These are phyloP conservation scores for Polia nebulosa DNA, from an alignment of 2,888 invertebrate genomes.

Conservation along the genomic window DNA sequence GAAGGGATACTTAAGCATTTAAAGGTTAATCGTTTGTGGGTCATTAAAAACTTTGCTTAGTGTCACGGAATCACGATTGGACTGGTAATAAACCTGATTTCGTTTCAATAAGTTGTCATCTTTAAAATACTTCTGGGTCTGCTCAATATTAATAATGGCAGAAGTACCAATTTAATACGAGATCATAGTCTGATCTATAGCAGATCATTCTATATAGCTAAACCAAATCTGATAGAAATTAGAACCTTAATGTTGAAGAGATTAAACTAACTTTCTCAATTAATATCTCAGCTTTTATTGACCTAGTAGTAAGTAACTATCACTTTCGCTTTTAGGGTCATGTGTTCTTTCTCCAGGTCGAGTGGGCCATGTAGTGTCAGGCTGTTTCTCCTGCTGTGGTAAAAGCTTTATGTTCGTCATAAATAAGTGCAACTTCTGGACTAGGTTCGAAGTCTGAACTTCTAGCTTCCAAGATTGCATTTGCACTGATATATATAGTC, in stretches of 20 bases:
- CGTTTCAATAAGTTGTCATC: slow-evolving; percentile 15
- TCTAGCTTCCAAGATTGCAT: not conserved
- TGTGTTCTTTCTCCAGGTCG: slow-evolving; percentile 3
- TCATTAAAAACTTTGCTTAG: slow-evolving; percentile 66
- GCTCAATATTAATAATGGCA: not conserved
- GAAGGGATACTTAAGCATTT: slow-evolving; percentile 70
- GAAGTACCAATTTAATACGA: not conserved
- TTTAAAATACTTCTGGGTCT: slow-evolving; percentile 13
- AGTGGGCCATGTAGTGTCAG: not conserved
- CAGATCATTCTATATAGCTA: not conserved
- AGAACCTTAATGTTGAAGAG: slow-evolving; percentile 11
- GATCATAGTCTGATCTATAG: not conserved
- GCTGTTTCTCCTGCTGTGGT: not conserved
- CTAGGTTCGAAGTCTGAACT: not conserved
- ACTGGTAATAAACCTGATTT: slow-evolving; percentile 23
- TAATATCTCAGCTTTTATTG: slow-evolving; percentile 13
- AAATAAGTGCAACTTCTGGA: not conserved
- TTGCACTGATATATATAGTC: not conserved
- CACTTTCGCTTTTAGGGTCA: slow-evolving; percentile 29
- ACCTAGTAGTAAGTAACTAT: slow-evolving; percentile 12
- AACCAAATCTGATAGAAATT: slow-evolving; percentile 1
- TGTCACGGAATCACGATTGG: slow-evolving; percentile 62
- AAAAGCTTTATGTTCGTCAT: not conserved
- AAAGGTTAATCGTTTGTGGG: slow-evolving; percentile 74
- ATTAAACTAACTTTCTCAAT: slow-evolving; percentile 20